Evolutionary conservation across 2,888 invertebrate species (phyloP).

Genomic region (Leptogaster cylindrica): DNA sequence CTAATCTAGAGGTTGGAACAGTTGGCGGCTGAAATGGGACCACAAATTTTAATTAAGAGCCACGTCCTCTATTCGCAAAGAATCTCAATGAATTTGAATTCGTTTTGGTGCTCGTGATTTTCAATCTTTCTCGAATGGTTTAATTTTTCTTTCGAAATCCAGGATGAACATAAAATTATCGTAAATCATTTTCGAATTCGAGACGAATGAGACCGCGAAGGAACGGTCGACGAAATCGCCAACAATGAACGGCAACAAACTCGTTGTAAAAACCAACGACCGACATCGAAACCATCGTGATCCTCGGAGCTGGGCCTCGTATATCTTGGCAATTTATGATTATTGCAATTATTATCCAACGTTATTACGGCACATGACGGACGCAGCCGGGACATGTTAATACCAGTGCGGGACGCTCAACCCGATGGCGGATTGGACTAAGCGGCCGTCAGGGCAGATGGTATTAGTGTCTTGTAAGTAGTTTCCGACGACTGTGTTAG

Average conservation of each 20-base stretch:
- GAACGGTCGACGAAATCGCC: constrained; percentile 19
- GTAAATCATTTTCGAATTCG: constrained; percentile 39
- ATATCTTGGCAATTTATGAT: constrained; percentile 45
- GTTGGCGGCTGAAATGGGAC: neutral
- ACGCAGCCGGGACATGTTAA: constrained; percentile 33
- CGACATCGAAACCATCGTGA: constrained; percentile 15
- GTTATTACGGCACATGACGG: constrained; percentile 39
- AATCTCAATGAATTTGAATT: constrained; percentile 3
- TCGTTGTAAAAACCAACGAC: constrained; percentile 32
- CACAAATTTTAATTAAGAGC: constrained; percentile 37
- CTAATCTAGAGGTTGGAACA: constrained; percentile 18
- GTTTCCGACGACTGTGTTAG: constrained; percentile 24
- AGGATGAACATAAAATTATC: neutral
- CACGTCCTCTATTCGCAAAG: constrained; percentile 17
- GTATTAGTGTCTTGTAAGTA: constrained; percentile 37
- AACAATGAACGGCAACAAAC: constrained; percentile 34
- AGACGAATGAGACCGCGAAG: neutral
- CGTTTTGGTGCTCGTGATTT: constrained; percentile 12
- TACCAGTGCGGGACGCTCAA: constrained; percentile 7
- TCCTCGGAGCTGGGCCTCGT: constrained; percentile 41
- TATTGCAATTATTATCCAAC: constrained; percentile 44
- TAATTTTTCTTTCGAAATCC: constrained; percentile 24
- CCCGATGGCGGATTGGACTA: neutral
- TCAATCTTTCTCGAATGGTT: constrained; percentile 25
- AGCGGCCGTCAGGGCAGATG: neutral